These are phyloP conservation scores for Ascidia mentula DNA, from an alignment of 23 tunicate genomes.

Conservation along the genomic window DNA sequence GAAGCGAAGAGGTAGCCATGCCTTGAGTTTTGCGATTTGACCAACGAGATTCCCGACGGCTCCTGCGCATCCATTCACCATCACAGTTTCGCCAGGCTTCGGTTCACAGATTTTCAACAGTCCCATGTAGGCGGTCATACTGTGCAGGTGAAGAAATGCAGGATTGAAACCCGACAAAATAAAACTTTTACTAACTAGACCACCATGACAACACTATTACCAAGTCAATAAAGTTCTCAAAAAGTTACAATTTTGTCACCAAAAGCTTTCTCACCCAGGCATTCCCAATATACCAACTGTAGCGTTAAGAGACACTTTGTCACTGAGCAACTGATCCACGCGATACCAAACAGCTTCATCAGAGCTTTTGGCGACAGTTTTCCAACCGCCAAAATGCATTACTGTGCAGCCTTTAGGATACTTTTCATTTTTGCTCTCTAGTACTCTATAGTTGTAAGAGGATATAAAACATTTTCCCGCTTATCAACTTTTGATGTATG, in stretches of 20 bases:
- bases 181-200: too few species aligned
- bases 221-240: too few species aligned
- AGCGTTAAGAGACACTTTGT: neutral
- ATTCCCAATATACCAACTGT: neutral
- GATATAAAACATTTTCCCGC: neutral
- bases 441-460: neutral
- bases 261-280: conserved; percentile 26
- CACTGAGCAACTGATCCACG: neutral
- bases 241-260: too few species aligned
- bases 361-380: neutral
- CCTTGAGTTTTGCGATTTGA: conserved; percentile 75
- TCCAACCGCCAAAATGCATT: neutral
- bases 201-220: too few species aligned
- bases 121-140: conserved; percentile 73
- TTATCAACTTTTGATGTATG: neutral
- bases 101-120: conserved; percentile 55
- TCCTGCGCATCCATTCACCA: conserved; percentile 68
- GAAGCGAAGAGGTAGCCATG: neutral
- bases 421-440: conserved; percentile 8
- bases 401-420: neutral
- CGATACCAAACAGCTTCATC: conserved; percentile 3
- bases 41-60: conserved; percentile 73
- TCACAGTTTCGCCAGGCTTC: conserved; percentile 60
- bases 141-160: conserved; percentile 5
- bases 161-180: too few species aligned